Evolutionary conservation across 1,140 invertebrate genomes (phyloP), one percentile per base, ranked within the genome.

Genomic region (Drosophila sp.): DNA sequence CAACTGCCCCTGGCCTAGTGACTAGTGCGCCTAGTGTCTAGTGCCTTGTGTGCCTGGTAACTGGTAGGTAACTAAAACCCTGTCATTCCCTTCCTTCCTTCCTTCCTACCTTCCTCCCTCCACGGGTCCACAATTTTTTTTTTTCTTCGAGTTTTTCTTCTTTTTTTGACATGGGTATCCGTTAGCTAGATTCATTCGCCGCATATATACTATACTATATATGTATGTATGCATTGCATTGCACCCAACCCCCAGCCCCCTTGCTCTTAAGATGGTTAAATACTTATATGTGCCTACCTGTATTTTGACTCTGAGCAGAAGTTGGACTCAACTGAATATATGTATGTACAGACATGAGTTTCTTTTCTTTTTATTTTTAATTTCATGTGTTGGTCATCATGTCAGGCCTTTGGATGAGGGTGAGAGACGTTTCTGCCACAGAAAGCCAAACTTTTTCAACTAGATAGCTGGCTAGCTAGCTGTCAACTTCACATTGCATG

Each of bases 81-180:
- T 10, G 4, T 38, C 32, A 60, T 2, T 8, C 27, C 54, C 10
- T 6, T 7, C 29, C 3, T 32, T 25, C 8, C 5, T 38, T 8
- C 1, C 35, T 17, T 61, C 60, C 33, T 40, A 61, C 62, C 60
- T 29, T 11, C 38, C 8, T 29, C 58, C 54, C 40, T 4, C 33
- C 32, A 7, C 55, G 11, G 4, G 6, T 57, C 32, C 17, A 17
- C 11, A 11, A 23, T 27, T 27, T 35, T 11, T 35, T n/a, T 41
- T 61, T 57, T 29, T 56, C 30, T 63, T 40, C 33, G 17, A 17
- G 23, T 30, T 33, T 29, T 17, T 65, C 78, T 63, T 66, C 66
- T 62, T 84, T 80, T 86, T 87, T 86, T 86, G 83, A 86, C 83
- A 86, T 87, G 83, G 83, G 76, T 86, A 82, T 82, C 79, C 82